Percentiles rank a stretch among this genome's conserved stretches.
These are phyloP conservation scores for Hypotaenidia okinawae DNA, from an alignment of 2,797 vertebrate genomes.

Conservation along the genomic window DNA sequence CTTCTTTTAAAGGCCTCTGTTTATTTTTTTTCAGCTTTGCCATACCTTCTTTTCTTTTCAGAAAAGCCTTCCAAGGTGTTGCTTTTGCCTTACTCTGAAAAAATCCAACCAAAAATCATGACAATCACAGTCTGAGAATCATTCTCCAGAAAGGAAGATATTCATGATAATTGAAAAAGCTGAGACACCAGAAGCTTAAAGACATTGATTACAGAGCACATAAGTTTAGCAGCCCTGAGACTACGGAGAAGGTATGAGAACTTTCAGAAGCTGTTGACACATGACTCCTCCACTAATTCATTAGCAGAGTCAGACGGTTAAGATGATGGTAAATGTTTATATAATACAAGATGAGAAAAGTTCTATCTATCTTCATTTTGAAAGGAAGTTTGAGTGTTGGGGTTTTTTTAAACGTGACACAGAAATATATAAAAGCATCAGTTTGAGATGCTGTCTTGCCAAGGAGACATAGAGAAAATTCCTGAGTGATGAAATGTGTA, in stretches of 20 bases:
- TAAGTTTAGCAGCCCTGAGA: background rate
- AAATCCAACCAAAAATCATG: background rate
- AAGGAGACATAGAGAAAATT: background rate
- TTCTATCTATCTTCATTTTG: background rate
- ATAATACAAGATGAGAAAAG: background rate
- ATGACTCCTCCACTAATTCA: background rate
- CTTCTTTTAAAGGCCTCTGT: conserved; percentile 5
- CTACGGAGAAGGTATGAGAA: background rate
- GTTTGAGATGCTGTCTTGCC: background rate
- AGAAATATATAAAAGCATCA: background rate
- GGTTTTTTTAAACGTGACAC: background rate
- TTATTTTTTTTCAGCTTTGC: conserved; percentile 57
- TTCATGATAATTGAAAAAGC: background rate
- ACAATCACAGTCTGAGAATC: background rate
- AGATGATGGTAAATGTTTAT: background rate
- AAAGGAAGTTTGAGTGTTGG: background rate
- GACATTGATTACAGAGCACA: background rate
- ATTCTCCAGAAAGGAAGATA: background rate
- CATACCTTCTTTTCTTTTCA: conserved; percentile 54
- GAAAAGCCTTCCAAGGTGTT: conserved; percentile 39
- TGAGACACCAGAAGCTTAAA: background rate
- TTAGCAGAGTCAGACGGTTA: background rate
- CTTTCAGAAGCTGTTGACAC: background rate
- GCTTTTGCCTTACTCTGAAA: conserved; percentile 14
- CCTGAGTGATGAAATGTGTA: background rate